Evolutionary conservation across 2,797 vertebrate species (phyloP).

Genomic region (Sphenopsis melanotis): DNA sequence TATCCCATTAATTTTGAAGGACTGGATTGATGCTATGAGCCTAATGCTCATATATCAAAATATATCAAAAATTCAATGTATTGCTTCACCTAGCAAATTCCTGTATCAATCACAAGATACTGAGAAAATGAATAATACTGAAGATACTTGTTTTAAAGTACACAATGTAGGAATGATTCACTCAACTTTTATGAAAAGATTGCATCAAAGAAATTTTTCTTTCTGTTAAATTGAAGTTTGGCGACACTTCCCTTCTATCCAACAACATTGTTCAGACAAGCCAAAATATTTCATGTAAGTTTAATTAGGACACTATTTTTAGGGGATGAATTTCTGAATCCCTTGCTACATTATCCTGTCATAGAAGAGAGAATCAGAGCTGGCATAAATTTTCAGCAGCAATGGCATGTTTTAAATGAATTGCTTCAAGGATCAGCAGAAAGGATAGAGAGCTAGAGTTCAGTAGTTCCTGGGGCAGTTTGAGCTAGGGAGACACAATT

Average conservation of each 20-base stretch:
- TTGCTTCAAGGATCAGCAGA: neutral
- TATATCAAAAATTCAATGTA: neutral
- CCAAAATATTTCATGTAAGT: neutral
- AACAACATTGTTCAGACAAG: neutral
- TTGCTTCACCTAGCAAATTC: neutral
- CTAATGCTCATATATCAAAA: neutral
- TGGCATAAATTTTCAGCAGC: neutral
- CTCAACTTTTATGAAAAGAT: neutral
- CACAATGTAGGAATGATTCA: neutral
- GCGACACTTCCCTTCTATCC: neutral
- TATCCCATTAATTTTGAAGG: neutral
- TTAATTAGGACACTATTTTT: slow-evolving; percentile 5
- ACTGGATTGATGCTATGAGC: neutral
- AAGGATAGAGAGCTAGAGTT: neutral
- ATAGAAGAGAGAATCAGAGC: neutral
- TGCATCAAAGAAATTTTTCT: neutral
- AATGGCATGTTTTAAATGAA: neutral
- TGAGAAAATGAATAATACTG: neutral
- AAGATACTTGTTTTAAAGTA: neutral
- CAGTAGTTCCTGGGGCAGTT: neutral
- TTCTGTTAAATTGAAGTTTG: neutral
- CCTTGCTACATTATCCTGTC: neutral
- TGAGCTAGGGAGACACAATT: neutral
- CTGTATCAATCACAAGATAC: neutral
- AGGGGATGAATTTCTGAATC: neutral